Conservation (phyloP, 2,113 vertebrate genomes). For the Galemys pyrenaicus region DNA sequence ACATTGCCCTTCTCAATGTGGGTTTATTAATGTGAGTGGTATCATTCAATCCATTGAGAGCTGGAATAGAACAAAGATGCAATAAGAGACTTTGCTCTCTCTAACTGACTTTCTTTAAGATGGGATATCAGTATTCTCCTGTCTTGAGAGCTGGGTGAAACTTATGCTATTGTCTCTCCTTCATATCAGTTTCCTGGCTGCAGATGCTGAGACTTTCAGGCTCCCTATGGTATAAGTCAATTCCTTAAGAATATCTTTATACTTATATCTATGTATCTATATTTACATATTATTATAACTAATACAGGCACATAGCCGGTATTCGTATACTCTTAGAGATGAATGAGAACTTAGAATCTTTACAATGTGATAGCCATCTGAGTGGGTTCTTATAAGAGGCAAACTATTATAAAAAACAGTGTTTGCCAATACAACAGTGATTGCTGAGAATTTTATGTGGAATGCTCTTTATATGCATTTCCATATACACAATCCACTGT, state of each 20-base stretch:
- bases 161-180: neutral
- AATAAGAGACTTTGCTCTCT: neutral
- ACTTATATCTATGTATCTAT: neutral
- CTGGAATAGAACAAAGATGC: neutral
- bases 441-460: neutral
- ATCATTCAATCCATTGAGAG: neutral
- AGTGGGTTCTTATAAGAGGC: neutral
- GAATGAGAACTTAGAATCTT: slow-evolving; percentile 19
- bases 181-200: neutral
- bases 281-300: neutral
- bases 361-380: neutral
- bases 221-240: neutral
- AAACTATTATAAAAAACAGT: neutral
- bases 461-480: neutral
- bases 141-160: neutral
- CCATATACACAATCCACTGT: neutral
- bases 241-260: neutral
- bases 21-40: too few relatives aligned
- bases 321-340: slow-evolving; percentile 2
- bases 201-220: neutral
- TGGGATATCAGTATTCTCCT: neutral
- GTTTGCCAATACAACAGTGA: neutral
- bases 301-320: neutral
- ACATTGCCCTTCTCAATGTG: neutral
- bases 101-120: neutral